A percentile compares a stretch with the other conserved stretches of the same genome.
Conservation (phyloP, 2,113 vertebrate species). For the Pollachius pollachius region DNA sequence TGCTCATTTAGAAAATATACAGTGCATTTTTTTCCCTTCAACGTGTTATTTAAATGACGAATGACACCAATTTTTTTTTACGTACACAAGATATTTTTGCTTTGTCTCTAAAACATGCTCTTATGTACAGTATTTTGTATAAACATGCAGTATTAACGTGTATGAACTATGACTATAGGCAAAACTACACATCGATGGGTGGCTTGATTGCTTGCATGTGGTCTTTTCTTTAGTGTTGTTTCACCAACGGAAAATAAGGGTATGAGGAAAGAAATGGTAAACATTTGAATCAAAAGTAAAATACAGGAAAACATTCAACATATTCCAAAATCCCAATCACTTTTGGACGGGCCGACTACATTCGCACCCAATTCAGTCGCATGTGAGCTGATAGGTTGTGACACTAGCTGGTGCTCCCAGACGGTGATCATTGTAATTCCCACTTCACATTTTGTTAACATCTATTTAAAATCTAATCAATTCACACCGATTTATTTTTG, state of each 20-base stretch:
- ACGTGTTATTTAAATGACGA: conserved; percentile 78
- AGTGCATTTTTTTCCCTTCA: conserved; percentile 67
- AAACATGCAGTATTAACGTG: conserved; percentile 84
- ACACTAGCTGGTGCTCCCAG: neutral
- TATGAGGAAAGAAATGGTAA: conserved; percentile 48
- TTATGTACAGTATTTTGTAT: conserved; percentile 81
- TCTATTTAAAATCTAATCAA: too few species aligned
- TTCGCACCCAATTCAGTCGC: too few species aligned
- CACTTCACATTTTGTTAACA: conserved; percentile 3
- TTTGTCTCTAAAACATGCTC: conserved; percentile 84
- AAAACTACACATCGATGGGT: conserved; percentile 76
- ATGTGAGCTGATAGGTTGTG: neutral
- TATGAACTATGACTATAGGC: conserved; percentile 77
- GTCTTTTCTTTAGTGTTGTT: conserved; percentile 71
- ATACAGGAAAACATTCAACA: conserved; percentile 43
- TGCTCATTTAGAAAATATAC: conserved; percentile 80
- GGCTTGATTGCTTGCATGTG: conserved; percentile 72
- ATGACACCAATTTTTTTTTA: conserved; percentile 71
- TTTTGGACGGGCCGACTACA: too few species aligned
- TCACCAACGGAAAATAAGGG: conserved; percentile 41
- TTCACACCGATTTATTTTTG: too few species aligned
- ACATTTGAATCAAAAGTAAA: conserved; percentile 32
- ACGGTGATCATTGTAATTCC: conserved; percentile 8
- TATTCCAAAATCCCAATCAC: conserved; percentile 23
- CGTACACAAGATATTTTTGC: conserved; percentile 79